phyloP scores from a whole-genome alignment of 64 coral and sea anemone species.

The Platygyra sinensis region DNA sequence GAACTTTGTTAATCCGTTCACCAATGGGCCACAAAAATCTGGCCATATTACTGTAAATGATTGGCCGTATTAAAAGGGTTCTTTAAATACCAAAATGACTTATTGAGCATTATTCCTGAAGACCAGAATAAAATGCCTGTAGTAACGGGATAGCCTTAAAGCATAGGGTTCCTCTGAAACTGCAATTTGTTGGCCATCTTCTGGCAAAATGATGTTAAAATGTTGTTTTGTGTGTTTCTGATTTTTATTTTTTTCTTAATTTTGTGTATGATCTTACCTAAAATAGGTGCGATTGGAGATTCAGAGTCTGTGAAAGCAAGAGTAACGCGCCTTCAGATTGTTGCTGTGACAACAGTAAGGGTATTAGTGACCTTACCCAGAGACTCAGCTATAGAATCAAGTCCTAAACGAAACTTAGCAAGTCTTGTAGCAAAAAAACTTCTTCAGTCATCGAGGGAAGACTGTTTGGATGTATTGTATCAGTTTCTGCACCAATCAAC shows the following conservation, averaged over 20 bases:
- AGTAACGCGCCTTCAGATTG: constrained; percentile 38
- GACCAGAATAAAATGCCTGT: too few relatives aligned
- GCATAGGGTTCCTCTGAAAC: too few relatives aligned
- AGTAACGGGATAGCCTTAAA: too few relatives aligned
- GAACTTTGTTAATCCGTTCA: too few relatives aligned
- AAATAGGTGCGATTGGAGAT: constrained; percentile 40
- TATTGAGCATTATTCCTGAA: too few relatives aligned
- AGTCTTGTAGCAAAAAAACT: constrained; percentile 61
- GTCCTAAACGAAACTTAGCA: constrained; percentile 56
- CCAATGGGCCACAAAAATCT: too few relatives aligned
- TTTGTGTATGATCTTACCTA: not conserved
- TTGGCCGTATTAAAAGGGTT: too few relatives aligned
- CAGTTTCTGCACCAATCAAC: constrained; percentile 12
- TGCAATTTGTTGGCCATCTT: too few relatives aligned
- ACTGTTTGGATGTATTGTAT: constrained; percentile 42
- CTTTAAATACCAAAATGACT: too few relatives aligned
- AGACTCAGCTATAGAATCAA: not conserved
- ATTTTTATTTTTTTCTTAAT: not conserved
- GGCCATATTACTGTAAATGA: not conserved
- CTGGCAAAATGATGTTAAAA: too few relatives aligned
- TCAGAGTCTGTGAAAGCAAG: constrained; percentile 26
- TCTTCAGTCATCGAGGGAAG: constrained; percentile 48
- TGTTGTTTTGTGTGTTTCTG: not conserved
- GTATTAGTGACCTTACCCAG: not conserved
- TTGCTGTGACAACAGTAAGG: constrained; percentile 16